Conservation (phyloP, 1,140 invertebrate species). For the Drosophila virilis region DNA sequence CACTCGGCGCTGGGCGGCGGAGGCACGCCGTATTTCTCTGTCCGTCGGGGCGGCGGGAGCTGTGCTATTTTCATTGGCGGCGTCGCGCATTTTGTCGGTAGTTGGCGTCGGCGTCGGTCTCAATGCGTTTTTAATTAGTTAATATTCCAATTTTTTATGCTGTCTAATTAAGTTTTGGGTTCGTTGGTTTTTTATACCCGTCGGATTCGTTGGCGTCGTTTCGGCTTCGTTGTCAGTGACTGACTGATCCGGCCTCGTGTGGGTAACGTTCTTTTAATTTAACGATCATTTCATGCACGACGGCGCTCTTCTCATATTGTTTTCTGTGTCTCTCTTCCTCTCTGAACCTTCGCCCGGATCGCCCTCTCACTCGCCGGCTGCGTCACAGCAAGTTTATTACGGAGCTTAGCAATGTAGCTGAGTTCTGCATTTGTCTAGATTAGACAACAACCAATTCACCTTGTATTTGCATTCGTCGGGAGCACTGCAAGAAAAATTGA, state of each 20-base stretch:
- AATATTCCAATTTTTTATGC: slow-evolving; percentile 67
- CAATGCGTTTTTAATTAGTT: slow-evolving; percentile 71
- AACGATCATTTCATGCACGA: slow-evolving; percentile 66
- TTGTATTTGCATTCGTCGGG: slow-evolving; percentile 10
- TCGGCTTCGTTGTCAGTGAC: slow-evolving; percentile 75
- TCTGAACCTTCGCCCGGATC: not conserved
- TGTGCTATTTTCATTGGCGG: slow-evolving; percentile 43
- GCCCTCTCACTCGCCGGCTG: slow-evolving; percentile 13
- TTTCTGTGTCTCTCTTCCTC: slow-evolving; percentile 3
- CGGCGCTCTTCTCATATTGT: slow-evolving; percentile 31
- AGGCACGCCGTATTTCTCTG: not conserved
- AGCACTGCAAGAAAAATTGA: slow-evolving; percentile 61
- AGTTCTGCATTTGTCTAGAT: slow-evolving; percentile 46
- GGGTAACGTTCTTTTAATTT: slow-evolving; percentile 78
- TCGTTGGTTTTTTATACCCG: slow-evolving; percentile 49
- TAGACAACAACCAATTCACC: slow-evolving; percentile 51
- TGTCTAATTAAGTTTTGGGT: slow-evolving; percentile 70
- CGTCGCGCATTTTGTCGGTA: slow-evolving; percentile 56
- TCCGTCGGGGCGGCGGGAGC: not conserved
- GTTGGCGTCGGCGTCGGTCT: slow-evolving; percentile 16
- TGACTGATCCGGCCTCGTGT: slow-evolving; percentile 65
- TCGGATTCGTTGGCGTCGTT: slow-evolving; percentile 49
- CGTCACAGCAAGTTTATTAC: slow-evolving; percentile 43
- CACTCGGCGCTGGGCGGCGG: slow-evolving; percentile 38
- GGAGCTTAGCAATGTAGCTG: slow-evolving; percentile 15